These are phyloP conservation scores for Pristis pectinata DNA, from an alignment of 2,797 vertebrate genomes.

Conservation along the genomic window DNA sequence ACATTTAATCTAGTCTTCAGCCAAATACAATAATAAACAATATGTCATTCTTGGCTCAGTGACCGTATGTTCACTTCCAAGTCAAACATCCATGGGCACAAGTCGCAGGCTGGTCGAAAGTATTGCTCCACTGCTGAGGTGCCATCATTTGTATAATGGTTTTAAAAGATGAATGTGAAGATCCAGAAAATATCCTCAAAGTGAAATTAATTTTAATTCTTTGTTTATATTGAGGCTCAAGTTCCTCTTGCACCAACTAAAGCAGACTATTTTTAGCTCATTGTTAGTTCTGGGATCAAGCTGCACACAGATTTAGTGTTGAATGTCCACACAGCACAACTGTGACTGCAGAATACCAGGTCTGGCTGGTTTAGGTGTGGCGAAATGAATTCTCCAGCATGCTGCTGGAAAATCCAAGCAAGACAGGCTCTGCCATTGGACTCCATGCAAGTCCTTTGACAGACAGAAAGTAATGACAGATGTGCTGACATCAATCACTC, in stretches of 20 bases:
- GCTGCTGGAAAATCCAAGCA: too few species aligned
- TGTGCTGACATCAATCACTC: too few species aligned
- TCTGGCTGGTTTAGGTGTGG: too few species aligned
- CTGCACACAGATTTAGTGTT: background rate
- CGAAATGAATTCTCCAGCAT: too few species aligned
- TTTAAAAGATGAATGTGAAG: too few species aligned
- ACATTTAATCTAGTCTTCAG: background rate
- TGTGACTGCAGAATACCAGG: too few species aligned
- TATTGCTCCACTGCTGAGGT: background rate
- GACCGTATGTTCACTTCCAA: background rate
- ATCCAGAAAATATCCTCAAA: too few species aligned
- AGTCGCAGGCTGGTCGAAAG: background rate
- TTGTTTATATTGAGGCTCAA: background rate
- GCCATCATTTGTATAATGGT: background rate
- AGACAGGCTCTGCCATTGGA: too few species aligned
- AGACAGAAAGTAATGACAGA: too few species aligned
- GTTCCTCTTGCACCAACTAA: background rate
- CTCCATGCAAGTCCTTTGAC: too few species aligned
- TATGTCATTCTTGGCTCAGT: background rate
- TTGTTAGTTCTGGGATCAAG: background rate
- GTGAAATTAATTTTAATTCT: too few species aligned
- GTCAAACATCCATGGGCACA: background rate
- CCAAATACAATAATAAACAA: conserved; percentile 5
- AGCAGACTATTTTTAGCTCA: background rate
- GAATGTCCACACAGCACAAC: background rate